Evolutionary conservation across 2,797 vertebrate species (phyloP), one percentile per base, ranked within the genome.

Genomic region (Microcaecilia unicolor): DNA sequence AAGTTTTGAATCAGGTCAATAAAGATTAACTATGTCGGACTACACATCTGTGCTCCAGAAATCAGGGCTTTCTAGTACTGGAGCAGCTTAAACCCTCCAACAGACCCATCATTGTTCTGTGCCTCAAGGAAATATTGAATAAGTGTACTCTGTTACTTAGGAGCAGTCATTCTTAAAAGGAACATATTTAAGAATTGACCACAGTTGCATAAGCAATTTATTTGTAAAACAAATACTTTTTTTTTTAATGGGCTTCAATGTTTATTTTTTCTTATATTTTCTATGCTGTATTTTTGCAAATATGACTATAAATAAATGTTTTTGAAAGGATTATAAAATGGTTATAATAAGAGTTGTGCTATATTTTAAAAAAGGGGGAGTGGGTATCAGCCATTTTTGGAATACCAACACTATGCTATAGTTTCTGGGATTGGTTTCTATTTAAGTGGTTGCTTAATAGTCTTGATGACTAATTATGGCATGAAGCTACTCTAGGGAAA

Each of bases 161-260:
- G 11, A 13, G 9, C 23, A 28, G 54, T 14, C 46, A 32, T 24
- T 51, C 25, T 15, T 48, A 19, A 52, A 39, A 51, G 20, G 27
- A 15, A 17, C 48, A 3, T 41, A 7, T 60, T 57, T 48, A 51
- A 57, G 20, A 37, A 46, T 27, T 28, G 22, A 37, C 3, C 32
- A 46, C 18, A 14, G 7, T 29, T 34, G n/a, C 31, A 48, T 56
- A 36, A 47, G 29, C 16, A 51, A 26, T 16, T 40, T 55, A n/a
- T n/a, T 53, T 33, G 34, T 50, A 43, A 6, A 12, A 49, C 50
- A 17, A 53, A 46, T 55, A 48, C 49, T 58, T 9, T 29, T 13
- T 9, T 31, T 56, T 36, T 36, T 48, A 48, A 45, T 9, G 16
- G 22, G n/a, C 30, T 39, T 32, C 36, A 20, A 15, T 8, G 13